These are phyloP conservation scores for Lophotriccus pileatus DNA, from an alignment of 2,797 vertebrate species.

Conservation along the genomic window DNA sequence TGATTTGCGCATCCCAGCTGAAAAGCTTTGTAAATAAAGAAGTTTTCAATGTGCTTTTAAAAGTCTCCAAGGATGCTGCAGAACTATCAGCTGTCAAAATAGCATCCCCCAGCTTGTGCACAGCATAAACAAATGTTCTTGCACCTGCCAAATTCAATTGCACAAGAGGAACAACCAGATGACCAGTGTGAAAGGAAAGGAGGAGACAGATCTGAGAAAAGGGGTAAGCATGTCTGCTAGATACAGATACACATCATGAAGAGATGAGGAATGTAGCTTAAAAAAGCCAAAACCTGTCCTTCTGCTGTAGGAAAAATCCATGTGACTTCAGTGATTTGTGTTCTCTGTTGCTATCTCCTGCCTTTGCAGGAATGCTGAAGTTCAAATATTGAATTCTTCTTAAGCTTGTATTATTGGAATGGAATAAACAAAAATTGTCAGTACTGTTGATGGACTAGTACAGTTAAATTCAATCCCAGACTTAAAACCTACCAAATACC, in stretches of 20 bases:
- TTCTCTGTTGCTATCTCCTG: not conserved
- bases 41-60: constrained; percentile 8
- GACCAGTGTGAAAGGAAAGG: not conserved
- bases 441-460: not conserved
- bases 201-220: not conserved
- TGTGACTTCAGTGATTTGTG: not conserved
- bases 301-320: not conserved
- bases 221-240: not conserved
- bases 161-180: not conserved
- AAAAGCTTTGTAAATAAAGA: constrained; percentile 16
- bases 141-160: not conserved
- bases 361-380: not conserved
- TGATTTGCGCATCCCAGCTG: not conserved
- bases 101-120: not conserved
- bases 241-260: rapidly evolving
- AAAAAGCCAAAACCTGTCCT: not conserved
- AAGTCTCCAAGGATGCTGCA: not conserved
- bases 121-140: not conserved
- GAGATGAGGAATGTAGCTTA: not conserved
- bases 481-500: not conserved
- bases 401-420: not conserved
- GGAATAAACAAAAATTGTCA: not conserved
- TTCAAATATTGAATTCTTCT: not conserved
- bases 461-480: not conserved
- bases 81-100: constrained; percentile 2